Evolutionary conservation across 2,113 vertebrate genomes (phyloP).

Genomic region (Myotis davidii): DNA sequence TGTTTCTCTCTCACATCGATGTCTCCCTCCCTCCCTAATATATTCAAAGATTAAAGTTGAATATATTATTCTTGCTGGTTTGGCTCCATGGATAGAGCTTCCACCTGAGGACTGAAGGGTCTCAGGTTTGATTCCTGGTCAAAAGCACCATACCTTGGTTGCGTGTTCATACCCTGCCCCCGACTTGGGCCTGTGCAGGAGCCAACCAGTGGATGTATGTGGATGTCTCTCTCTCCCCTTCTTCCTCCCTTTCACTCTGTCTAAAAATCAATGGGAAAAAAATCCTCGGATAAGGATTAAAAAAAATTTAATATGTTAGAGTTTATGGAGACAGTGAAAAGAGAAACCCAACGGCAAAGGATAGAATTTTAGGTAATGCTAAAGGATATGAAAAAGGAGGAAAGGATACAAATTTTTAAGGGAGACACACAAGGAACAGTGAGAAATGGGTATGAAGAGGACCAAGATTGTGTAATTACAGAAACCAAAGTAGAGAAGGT

Average conservation of each 20-base stretch:
- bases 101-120: too few relatives aligned
- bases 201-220: too few relatives aligned
- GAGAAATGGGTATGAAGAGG: neutral
- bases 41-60: neutral
- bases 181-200: too few relatives aligned
- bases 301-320: neutral
- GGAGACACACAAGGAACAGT: neutral
- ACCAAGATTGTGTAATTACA: neutral
- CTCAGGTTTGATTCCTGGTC: too few relatives aligned
- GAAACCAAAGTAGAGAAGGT: neutral
- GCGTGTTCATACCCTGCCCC: too few relatives aligned
- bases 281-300: too few relatives aligned
- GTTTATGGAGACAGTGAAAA: neutral
- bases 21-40: neutral
- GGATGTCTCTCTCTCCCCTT: too few relatives aligned
- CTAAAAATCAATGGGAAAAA: too few relatives aligned
- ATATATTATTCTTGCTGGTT: too few relatives aligned
- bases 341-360: neutral
- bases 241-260: too few relatives aligned
- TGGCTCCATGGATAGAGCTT: too few relatives aligned
- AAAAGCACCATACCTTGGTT: too few relatives aligned
- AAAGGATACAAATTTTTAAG: neutral
- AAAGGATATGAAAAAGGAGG: neutral
- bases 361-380: neutral
- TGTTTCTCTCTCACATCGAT: neutral